These are phyloP conservation scores for Trididemnum nubilum DNA, from an alignment of 23 tunicate species.

Conservation along the genomic window DNA sequence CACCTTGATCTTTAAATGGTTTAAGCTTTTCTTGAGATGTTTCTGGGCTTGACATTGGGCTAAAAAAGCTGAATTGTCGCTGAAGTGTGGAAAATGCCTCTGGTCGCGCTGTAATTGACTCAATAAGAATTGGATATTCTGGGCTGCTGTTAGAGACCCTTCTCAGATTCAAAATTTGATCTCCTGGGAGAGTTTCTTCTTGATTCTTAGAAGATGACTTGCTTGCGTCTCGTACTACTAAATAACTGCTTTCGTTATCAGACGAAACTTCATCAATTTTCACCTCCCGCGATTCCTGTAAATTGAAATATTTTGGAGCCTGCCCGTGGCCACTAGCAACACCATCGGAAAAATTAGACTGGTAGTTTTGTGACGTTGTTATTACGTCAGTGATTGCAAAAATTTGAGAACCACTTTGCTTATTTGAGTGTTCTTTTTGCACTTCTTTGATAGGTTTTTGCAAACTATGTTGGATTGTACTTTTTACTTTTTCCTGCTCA, in stretches of 20 bases:
- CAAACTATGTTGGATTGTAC: background rate
- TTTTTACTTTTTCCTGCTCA: background rate
- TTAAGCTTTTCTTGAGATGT: no score
- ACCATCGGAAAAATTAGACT: background rate
- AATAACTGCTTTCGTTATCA: background rate
- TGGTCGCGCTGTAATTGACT: no score
- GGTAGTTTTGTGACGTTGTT: background rate
- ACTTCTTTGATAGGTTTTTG: background rate
- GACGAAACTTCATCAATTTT: background rate
- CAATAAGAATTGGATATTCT: no score
- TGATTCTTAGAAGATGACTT: no score
- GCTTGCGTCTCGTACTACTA: background rate
- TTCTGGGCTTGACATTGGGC: no score
- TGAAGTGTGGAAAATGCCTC: no score
- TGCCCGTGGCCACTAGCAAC: background rate
- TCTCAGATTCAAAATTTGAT: no score
- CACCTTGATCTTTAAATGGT: no score
- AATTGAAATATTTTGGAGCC: background rate
- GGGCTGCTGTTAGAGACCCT: no score
- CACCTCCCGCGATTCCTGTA: background rate
- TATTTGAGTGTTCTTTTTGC: background rate
- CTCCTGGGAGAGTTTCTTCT: no score
- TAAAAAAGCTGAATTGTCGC: no score
- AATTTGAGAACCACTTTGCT: background rate
- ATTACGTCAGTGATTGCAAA: background rate